phyloP scores from a whole-genome alignment of 2,888 invertebrate species.

The Acleris cristana region DNA sequence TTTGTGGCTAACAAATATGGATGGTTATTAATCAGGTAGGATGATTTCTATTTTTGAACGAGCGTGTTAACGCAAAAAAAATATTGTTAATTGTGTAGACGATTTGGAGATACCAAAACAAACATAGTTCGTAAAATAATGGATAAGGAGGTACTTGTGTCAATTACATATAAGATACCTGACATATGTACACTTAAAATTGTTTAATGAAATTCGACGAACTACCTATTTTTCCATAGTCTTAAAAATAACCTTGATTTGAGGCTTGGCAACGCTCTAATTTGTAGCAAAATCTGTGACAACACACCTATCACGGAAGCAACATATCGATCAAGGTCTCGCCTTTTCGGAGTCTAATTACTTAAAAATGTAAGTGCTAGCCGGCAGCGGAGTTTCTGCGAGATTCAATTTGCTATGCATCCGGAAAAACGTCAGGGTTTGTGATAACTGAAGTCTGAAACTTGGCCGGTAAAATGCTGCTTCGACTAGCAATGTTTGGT shows the following conservation, averaged over 20 bases:
- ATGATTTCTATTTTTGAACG: conserved; percentile 12
- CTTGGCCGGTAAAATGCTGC: conserved; percentile 46
- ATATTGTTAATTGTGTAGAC: not conserved
- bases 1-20: conserved; percentile 26
- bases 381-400: not conserved
- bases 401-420: conserved; percentile 41
- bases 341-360: conserved; percentile 19
- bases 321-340: conserved; percentile 21
- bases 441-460: conserved; percentile 46
- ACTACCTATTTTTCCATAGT: too few species aligned
- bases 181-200: too few species aligned
- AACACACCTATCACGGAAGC: conserved; percentile 16
- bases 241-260: conserved; percentile 15
- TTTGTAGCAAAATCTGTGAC: conserved; percentile 3
- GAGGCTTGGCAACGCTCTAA: not conserved
- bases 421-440: conserved; percentile 50
- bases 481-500: conserved; percentile 5
- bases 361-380: conserved; percentile 1
- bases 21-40: conserved; percentile 23
- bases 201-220: too few species aligned
- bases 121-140: not conserved
- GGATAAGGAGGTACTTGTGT: too few species aligned
- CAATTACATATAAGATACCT: too few species aligned
- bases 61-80: not conserved
- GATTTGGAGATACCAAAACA: not conserved